Evolutionary conservation across 2,797 vertebrate species (phyloP).

Genomic region (Alectoris magna): DNA sequence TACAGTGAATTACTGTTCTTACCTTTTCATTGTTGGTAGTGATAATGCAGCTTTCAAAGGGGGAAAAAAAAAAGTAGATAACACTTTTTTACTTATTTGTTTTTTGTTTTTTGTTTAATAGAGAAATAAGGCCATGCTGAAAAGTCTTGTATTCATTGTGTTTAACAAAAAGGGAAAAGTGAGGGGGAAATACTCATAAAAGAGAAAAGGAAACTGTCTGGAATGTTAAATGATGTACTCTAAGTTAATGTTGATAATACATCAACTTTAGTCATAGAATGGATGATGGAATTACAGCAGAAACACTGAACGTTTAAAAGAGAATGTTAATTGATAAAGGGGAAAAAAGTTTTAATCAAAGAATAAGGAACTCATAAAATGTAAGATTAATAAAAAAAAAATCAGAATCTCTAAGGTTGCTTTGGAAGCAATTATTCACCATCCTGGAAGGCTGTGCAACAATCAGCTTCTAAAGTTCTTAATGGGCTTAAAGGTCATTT

Average conservation of each 20-base stretch:
- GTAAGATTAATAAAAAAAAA: constrained; percentile 5
- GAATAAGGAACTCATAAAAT: not conserved
- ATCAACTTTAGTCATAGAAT: not conserved
- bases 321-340: constrained; percentile 32
- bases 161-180: not conserved
- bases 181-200: not conserved
- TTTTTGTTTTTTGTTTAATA: not conserved
- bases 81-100: not conserved
- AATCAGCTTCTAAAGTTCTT: constrained; percentile 36
- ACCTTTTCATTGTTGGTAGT: not conserved
- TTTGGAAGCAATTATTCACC: constrained; percentile 42
- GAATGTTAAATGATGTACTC: constrained; percentile 28
- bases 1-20: constrained; percentile 3
- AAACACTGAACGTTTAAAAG: constrained; percentile 19
- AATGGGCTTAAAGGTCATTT: constrained; percentile 59
- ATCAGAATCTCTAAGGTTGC: not conserved
- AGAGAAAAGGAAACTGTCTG: not conserved
- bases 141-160: not conserved
- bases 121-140: not conserved
- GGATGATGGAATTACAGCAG: not conserved
- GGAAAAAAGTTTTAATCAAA: constrained; percentile 52
- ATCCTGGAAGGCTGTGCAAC: constrained; percentile 18
- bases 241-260: constrained; percentile 41
- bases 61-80: not conserved
- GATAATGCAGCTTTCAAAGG: not conserved